These are phyloP conservation scores for Phyllotreta striolata DNA, from an alignment of 2,888 invertebrate species.

Conservation along the genomic window DNA sequence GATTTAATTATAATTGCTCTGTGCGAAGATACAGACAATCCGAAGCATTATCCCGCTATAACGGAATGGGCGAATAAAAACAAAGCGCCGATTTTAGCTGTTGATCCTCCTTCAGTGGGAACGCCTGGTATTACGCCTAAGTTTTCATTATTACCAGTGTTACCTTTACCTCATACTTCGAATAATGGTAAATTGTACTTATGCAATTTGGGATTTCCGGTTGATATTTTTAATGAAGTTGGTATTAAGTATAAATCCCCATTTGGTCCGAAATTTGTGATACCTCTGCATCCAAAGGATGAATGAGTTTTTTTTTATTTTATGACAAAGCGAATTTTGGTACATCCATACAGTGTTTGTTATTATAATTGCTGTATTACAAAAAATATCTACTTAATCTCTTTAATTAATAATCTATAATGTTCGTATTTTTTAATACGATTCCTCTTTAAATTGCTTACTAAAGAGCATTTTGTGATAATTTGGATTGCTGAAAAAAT, in stretches of 20 bases:
- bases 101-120: slow-evolving; percentile 78
- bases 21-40: slow-evolving; percentile 60
- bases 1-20: slow-evolving; percentile 68
- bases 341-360: not conserved
- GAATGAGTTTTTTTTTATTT: slow-evolving; percentile 27
- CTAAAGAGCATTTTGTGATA: too few species aligned
- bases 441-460: too few species aligned
- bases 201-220: slow-evolving; percentile 85
- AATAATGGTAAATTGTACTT: slow-evolving; percentile 80
- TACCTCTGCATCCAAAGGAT: slow-evolving; percentile 69
- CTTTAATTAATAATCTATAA: too few species aligned
- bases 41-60: slow-evolving; percentile 63
- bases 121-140: slow-evolving; percentile 68
- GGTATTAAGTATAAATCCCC: slow-evolving; percentile 85
- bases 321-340: not conserved
- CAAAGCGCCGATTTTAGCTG: slow-evolving; percentile 75
- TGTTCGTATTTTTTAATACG: too few species aligned
- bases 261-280: slow-evolving; percentile 83
- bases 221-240: slow-evolving; percentile 76
- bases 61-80: slow-evolving; percentile 75
- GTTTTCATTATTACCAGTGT: slow-evolving; percentile 74
- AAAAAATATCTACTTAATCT: too few species aligned
- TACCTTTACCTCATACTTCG: slow-evolving; percentile 72
- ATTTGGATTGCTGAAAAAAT: too few species aligned
- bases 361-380: not conserved